A percentile compares a stretch with the other conserved stretches of the same genome.
These are phyloP conservation scores for Parasteatoda lunata DNA, from an alignment of 2,888 invertebrate species.

Conservation along the genomic window DNA sequence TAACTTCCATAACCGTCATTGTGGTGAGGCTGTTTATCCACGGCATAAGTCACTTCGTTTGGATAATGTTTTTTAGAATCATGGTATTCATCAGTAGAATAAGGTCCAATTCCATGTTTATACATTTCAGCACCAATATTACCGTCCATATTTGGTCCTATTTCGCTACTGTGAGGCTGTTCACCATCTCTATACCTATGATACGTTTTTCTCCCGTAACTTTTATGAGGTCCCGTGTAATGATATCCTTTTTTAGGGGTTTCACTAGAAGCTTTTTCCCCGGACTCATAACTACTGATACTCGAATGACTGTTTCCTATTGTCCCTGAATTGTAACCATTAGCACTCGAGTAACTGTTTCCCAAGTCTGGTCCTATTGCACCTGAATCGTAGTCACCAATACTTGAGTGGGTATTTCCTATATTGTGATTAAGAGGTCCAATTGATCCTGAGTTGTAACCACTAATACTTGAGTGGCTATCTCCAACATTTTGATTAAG, in stretches of 20 bases:
- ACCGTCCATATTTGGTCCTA: neutral
- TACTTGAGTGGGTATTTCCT: too few relatives aligned
- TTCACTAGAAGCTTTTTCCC: neutral
- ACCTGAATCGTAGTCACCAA: too few relatives aligned
- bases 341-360: neutral
- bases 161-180: neutral
- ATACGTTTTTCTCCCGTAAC: constrained; percentile 53
- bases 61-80: constrained; percentile 26
- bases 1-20: neutral
- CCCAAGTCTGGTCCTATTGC: neutral
- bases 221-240: constrained; percentile 53
- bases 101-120: constrained; percentile 48
- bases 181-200: constrained; percentile 15
- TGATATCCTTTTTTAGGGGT: constrained; percentile 33
- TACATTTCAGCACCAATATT: constrained; percentile 31
- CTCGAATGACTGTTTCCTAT: neutral
- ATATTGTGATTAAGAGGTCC: neutral
- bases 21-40: constrained; percentile 9
- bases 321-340: neutral
- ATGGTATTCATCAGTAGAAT: constrained; percentile 44
- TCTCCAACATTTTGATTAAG: neutral
- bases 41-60: constrained; percentile 43
- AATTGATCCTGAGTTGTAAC: neutral
- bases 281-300: neutral
- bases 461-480: neutral